Base-by-base conservation (phyloP, 2,113 vertebrate species). In the Cheilinus undulatus region DNA sequence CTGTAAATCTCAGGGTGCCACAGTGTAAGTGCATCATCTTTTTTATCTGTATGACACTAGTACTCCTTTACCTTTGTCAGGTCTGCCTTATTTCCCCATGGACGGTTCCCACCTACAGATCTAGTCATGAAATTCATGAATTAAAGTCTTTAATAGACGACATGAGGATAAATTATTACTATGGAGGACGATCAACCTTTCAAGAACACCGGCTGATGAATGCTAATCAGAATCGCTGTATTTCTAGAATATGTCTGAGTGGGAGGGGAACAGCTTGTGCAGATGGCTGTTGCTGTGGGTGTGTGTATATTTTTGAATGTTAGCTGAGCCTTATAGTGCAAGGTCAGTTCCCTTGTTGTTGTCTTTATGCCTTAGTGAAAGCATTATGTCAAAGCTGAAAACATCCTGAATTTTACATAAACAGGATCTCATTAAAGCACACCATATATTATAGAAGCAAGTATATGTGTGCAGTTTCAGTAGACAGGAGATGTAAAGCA, bases 121-220 rank as follows among this genome's bases (percentile, higher is more conserved):
- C 32, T 19, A 58, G 15, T 77, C 49, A 68, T 54, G 38, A 65
- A 71, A 68, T 69, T 67, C 50, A 81, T 61, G 46, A 85, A 72
- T 70, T 34, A 63, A 14, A 68, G 68, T 28, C 52, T 73, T 67
- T 71, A 45, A 73, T 61, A 48, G 12, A 52, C 67, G 46, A 82
- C 56, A 67, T 38, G 4, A 62, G 30, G 43, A 49, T 71, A 36
- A 80, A 66, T 83, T 71, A 40, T 65, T 64, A 26, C 48, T n/a
- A 64, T 22, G 22, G 14, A 53, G 23, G 30, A 76, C 58, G 48
- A 65, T 63, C 23, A 59, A 56, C 43, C 32, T 42, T 52, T 52
- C 51, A 38, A 32, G 36, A 71, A 30, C 3, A 15, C 24, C 57
- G 10, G 11, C 30, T 62, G 62, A 54, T 59, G 57, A 75, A 79